These are phyloP conservation scores for Acipenser ruthenus DNA, from an alignment of 2,797 vertebrate genomes.

Conservation along the genomic window DNA sequence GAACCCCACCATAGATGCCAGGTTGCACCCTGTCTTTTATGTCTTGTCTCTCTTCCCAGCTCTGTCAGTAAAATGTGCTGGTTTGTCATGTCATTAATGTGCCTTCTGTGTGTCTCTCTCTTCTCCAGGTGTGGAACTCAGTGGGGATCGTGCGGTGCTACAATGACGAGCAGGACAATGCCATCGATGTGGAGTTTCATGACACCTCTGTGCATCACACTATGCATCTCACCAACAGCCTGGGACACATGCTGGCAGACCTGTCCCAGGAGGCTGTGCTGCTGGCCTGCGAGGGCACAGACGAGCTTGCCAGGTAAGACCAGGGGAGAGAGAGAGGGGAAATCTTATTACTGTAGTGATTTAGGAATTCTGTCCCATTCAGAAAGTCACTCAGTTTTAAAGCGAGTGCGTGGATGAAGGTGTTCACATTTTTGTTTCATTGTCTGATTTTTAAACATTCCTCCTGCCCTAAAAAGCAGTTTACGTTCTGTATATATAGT, in stretches of 20 bases:
- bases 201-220: conserved; percentile 85
- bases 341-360: background rate
- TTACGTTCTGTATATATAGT: too few relatives aligned
- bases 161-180: conserved; percentile 90
- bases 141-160: conserved; percentile 86
- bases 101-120: background rate
- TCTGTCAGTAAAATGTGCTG: too few relatives aligned
- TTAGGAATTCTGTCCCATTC: background rate
- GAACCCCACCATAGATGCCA: too few relatives aligned
- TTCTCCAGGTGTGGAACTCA: conserved; percentile 83
- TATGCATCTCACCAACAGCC: conserved; percentile 82
- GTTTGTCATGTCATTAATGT: background rate
- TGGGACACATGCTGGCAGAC: conserved; percentile 78
- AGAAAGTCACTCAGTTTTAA: too few relatives aligned
- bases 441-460: too few relatives aligned
- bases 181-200: conserved; percentile 91
- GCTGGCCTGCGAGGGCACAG: conserved; percentile 75
- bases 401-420: background rate
- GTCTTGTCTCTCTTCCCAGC: too few relatives aligned
- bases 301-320: conserved; percentile 78
- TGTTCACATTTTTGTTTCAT: background rate
- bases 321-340: too few relatives aligned
- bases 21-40: too few relatives aligned
- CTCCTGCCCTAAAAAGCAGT: too few relatives aligned
- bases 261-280: conserved; percentile 84